These are phyloP conservation scores for Pachycephala philippinensis DNA, from an alignment of 2,113 vertebrate species.

Conservation along the genomic window DNA sequence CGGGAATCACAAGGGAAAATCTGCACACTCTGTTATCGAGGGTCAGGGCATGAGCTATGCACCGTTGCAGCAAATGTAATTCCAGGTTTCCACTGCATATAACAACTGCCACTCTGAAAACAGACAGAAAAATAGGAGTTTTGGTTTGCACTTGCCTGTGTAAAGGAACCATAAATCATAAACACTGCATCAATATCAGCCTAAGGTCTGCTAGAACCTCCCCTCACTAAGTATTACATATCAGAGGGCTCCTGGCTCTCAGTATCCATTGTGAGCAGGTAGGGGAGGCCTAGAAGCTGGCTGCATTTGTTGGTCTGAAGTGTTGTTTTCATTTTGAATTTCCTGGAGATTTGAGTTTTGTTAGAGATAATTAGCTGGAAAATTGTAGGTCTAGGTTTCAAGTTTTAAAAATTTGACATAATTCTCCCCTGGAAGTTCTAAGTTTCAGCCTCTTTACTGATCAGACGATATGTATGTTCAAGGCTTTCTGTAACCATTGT, in stretches of 20 bases:
- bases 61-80: conserved; percentile 78
- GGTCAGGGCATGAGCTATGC: conserved; percentile 81
- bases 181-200: background rate
- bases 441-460: background rate
- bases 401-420: background rate
- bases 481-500: background rate
- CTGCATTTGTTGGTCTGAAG: background rate
- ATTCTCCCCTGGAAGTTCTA: background rate
- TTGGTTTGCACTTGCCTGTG: background rate
- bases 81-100: conserved; percentile 87
- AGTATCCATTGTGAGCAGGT: background rate
- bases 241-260: background rate
- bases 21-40: conserved; percentile 82
- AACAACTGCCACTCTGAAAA: conserved; percentile 82
- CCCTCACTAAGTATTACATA: background rate
- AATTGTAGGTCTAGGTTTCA: background rate
- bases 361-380: background rate
- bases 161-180: background rate
- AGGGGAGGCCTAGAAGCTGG: background rate
- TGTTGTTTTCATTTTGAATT: background rate
- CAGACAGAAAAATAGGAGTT: background rate
- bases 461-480: background rate
- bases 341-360: background rate
- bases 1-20: conserved; percentile 79
- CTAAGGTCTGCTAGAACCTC: background rate